A percentile compares a stretch with the other conserved stretches of the same genome.
Evolutionary conservation across 53 echinoderm and acorn worm species (phyloP).

Genomic region (Holothuria scabra): DNA sequence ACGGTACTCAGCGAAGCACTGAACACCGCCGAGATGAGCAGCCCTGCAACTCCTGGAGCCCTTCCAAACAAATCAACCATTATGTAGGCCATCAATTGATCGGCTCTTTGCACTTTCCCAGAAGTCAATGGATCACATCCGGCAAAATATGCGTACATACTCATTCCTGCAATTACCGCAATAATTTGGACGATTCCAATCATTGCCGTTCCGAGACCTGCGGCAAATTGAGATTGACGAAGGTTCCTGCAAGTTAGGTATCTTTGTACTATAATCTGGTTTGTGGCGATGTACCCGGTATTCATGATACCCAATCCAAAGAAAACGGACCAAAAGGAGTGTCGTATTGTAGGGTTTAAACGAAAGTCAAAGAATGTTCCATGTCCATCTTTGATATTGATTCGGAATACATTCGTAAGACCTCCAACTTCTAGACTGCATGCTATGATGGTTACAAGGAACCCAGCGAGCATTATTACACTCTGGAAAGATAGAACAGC

Average conservation of each 20-base stretch:
- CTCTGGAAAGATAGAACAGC: slow-evolving; percentile 4
- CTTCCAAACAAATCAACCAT: slow-evolving; percentile 27
- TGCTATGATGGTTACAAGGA: slow-evolving; percentile 31
- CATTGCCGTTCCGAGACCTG: not conserved
- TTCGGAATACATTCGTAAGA: slow-evolving; percentile 5
- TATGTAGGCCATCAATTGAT: slow-evolving; percentile 38
- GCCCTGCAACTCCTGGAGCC: slow-evolving; percentile 20
- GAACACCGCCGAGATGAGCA: slow-evolving; percentile 15
- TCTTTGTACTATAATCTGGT: slow-evolving; percentile 43
- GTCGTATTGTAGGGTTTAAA: slow-evolving; percentile 25
- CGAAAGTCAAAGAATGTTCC: slow-evolving; percentile 39
- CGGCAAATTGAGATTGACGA: slow-evolving; percentile 24
- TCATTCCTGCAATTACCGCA: slow-evolving; percentile 32
- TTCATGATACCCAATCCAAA: slow-evolving; percentile 15
- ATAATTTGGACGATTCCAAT: slow-evolving; percentile 4
- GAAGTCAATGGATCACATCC: slow-evolving; percentile 34
- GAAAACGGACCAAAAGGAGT: slow-evolving; percentile 44
- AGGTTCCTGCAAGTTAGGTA: slow-evolving; percentile 28
- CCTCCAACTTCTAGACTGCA: slow-evolving; percentile 33
- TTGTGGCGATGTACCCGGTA: slow-evolving; percentile 12
- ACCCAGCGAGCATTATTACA: slow-evolving; percentile 29
- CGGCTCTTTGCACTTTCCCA: slow-evolving; percentile 14
- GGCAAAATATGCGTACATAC: slow-evolving; percentile 40
- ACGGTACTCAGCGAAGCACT: slow-evolving; percentile 33
- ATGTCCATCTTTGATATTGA: not conserved